Base-by-base conservation (phyloP, 2,113 vertebrate species). In the human region DNA sequence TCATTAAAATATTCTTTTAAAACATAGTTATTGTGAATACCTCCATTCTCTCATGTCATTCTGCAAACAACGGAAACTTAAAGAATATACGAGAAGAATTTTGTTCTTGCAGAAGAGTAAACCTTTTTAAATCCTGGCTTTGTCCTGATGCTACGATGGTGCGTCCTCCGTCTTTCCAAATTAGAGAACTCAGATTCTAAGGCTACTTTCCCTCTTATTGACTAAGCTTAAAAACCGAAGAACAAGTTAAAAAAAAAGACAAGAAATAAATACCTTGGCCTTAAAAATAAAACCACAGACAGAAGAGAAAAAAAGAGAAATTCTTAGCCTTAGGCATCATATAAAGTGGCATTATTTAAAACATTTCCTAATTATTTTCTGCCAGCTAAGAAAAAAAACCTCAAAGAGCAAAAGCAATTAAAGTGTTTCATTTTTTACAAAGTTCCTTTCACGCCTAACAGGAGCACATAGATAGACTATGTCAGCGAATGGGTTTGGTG, bases 231-330 rank as follows among this genome's bases (percentile, higher is more conserved):
- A 78, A 50, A 61, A 35, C 38, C 32, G 16, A 57, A 73, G 38
- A 81, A 85, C 23, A 59, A 72, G 59, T 25, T 55, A 20, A 32
- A 64, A 66, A 17, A 59, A 85, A 92, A 38, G 11, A 20, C 18
- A 89, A 86, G 45, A 35, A 73, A 57, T 57, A 85, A 89, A 94
- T 70, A 73, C 23, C 23, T 68, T 92, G 78, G 38, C 45, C 32
- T 90, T 93, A 89, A 82, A 93, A 59, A 59, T 59, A 82, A 94
- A 94, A 73, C 43, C 78, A 86, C n/a, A 73, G 82, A 90, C 50
- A 57, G 17, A 85, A 3, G 11, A 22, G 20, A 6, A 3, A 30
- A 64, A 13, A 40, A 43, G 48, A 43, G 27, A 95, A 88, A 89
- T 92, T 79, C 48, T 61, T 87, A 70, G 89, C 38, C 73, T 79